Conservation (phyloP, 2,797 vertebrate genomes). For the Mustela erminea region DNA sequence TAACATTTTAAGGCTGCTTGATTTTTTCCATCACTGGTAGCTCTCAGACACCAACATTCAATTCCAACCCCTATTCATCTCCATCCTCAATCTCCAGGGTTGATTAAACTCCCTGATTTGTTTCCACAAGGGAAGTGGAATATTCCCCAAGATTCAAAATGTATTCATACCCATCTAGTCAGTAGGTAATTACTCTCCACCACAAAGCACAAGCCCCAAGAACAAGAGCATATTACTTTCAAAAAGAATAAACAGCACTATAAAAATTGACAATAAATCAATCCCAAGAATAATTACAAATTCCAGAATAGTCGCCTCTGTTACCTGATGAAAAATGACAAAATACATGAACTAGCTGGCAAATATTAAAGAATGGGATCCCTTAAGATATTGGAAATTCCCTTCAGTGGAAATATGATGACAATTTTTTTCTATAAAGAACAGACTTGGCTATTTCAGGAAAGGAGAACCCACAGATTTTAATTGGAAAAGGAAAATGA, state of each 20-base stretch:
- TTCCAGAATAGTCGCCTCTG: slow-evolving; percentile 9
- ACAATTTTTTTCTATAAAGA: background rate
- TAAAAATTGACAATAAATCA: slow-evolving; percentile 40
- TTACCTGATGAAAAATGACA: background rate
- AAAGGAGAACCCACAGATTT: slow-evolving; percentile 1
- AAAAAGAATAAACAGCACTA: slow-evolving; percentile 27
- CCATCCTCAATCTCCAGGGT: background rate
- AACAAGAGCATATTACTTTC: slow-evolving; percentile 14
- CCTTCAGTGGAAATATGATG: background rate
- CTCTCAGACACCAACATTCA: slow-evolving; percentile 34
- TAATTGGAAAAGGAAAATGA: slow-evolving; percentile 15
- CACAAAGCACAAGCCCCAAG: slow-evolving; percentile 15
- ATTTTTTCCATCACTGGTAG: slow-evolving; percentile 33
- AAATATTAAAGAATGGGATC: slow-evolving; percentile 46
- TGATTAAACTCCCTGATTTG: slow-evolving; percentile 56
- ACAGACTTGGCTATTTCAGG: slow-evolving; percentile 15
- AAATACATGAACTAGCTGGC: background rate
- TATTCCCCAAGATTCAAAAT: slow-evolving; percentile 51
- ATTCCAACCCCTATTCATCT: slow-evolving; percentile 28
- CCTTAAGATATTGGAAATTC: background rate
- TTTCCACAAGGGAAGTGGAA: slow-evolving; percentile 61
- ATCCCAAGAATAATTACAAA: background rate
- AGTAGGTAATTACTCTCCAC: slow-evolving; percentile 35
- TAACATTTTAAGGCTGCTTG: background rate
- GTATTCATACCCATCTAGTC: background rate